phyloP scores from a whole-genome alignment of 2,797 vertebrate genomes.

The Chelonia mydas region DNA sequence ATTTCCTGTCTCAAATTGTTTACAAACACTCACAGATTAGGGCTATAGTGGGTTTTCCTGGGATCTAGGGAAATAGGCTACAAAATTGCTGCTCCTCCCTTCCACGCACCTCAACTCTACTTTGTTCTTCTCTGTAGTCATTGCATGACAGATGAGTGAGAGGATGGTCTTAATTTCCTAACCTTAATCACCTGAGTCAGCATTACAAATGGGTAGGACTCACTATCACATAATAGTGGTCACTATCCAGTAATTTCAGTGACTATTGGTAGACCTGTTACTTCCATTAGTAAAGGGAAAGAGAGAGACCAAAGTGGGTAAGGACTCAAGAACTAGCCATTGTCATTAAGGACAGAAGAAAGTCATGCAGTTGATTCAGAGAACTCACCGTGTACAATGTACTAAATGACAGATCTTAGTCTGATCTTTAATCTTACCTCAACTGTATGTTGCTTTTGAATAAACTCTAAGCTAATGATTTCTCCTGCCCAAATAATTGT shows the following conservation, averaged over 20 bases:
- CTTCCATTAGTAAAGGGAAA: background rate
- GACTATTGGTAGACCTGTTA: background rate
- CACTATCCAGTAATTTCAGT: background rate
- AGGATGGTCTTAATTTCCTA: background rate
- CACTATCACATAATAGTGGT: background rate
- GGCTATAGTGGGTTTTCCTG: background rate
- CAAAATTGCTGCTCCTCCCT: background rate
- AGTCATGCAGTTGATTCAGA: background rate
- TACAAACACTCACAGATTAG: background rate
- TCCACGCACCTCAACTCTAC: background rate
- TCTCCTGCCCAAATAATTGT: background rate
- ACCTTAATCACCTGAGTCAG: background rate
- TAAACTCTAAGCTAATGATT: constrained; percentile 1
- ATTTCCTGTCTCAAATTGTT: background rate
- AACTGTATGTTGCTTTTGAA: background rate
- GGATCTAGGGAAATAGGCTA: background rate
- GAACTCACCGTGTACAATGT: background rate
- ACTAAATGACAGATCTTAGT: background rate
- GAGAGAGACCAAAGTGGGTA: background rate
- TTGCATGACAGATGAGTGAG: background rate
- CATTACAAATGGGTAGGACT: rapidly evolving
- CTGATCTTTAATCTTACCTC: background rate
- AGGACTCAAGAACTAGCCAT: background rate
- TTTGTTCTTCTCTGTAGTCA: background rate
- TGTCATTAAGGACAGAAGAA: background rate